Percentiles rank a stretch among this genome's conserved stretches.
phyloP scores from a whole-genome alignment of 2,797 vertebrate genomes.

The Chaetophractus vellerosus region DNA sequence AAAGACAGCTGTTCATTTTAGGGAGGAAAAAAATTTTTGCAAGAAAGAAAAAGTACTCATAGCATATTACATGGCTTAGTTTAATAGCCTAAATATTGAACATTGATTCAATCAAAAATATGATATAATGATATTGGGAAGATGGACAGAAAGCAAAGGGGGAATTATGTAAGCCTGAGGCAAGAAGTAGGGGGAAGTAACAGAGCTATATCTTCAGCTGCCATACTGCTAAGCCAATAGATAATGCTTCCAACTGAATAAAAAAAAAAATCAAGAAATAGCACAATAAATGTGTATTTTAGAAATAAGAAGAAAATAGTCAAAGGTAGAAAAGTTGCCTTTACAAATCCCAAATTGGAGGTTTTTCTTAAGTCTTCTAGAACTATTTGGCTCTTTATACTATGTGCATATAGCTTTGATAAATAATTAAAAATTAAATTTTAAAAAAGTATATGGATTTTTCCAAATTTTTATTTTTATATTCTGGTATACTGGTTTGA shows the following conservation, averaged over 20 bases:
- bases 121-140: not conserved
- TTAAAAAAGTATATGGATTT: not conserved
- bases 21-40: no score
- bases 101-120: not conserved
- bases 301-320: not conserved
- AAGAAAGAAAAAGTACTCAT: no score
- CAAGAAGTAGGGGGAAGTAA: no score
- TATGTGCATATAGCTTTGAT: not conserved
- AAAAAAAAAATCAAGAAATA: not conserved
- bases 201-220: not conserved
- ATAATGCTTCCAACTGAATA: not conserved
- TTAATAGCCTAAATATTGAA: no score
- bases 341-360: not conserved
- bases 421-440: not conserved
- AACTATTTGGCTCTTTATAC: not conserved
- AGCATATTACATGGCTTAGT: no score
- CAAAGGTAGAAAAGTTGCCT: not conserved
- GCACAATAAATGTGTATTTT: not conserved
- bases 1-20: not conserved
- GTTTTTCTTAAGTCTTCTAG: not conserved
- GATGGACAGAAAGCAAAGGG: not conserved
- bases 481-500: not conserved
- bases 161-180: not conserved
- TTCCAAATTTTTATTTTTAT: not conserved
- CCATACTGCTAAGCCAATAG: no score